phyloP scores from a whole-genome alignment of 2,888 invertebrate species.

The Anoncus sp. region DNA sequence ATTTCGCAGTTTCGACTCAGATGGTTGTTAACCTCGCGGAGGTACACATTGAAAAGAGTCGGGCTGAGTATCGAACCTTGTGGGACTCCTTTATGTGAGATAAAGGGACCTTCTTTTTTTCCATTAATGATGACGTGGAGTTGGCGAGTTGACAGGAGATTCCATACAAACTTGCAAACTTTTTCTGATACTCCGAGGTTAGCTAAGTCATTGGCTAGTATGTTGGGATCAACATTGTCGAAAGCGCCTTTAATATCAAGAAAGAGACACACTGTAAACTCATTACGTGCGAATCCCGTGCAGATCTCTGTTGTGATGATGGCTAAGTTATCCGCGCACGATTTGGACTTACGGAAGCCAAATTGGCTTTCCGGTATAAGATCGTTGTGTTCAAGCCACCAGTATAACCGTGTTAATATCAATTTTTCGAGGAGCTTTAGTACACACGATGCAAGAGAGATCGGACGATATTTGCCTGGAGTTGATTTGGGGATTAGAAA shows the following conservation, averaged over 20 bases:
- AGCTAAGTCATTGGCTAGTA: not conserved
- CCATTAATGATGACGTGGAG: too few species aligned
- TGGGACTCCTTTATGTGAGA: not conserved
- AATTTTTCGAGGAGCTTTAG: slow-evolving; percentile 15
- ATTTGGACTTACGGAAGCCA: slow-evolving; percentile 20
- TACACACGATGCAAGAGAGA: slow-evolving; percentile 17
- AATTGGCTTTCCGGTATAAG: not conserved
- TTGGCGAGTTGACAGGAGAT: slow-evolving; percentile 11
- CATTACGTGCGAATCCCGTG: not conserved
- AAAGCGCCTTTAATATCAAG: slow-evolving; percentile 32
- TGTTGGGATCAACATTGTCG: slow-evolving; percentile 35
- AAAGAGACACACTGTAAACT: slow-evolving; percentile 7
- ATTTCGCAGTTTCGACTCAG: not conserved
- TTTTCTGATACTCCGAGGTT: too few species aligned
- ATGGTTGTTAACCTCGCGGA: too few species aligned
- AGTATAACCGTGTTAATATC: slow-evolving; percentile 4
- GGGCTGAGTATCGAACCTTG: slow-evolving; percentile 33
- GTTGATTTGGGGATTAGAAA: slow-evolving; percentile 26
- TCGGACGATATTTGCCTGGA: not conserved
- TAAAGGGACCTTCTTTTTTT: too few species aligned
- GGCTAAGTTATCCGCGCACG: slow-evolving; percentile 33
- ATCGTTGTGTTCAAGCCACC: slow-evolving; percentile 27
- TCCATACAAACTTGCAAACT: not conserved
- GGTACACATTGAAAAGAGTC: not conserved
- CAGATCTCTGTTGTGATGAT: slow-evolving; percentile 12